Percentiles rank a stretch among this genome's conserved stretches.
Evolutionary conservation across 2,113 vertebrate species (phyloP).

Genomic region (Odocoileus virginianus): DNA sequence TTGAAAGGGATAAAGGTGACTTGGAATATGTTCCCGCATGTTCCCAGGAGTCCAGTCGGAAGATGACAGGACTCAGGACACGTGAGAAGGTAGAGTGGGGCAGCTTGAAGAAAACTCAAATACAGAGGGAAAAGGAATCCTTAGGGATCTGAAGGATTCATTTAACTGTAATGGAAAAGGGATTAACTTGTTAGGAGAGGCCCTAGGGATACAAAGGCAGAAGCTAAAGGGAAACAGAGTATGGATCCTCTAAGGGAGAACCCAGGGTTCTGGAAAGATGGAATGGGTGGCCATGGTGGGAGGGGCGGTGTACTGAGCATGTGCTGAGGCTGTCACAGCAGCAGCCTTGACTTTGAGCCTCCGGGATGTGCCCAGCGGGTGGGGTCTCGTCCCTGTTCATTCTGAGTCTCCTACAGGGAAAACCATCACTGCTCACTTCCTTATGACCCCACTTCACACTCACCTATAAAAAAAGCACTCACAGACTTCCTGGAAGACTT

Average conservation of each 20-base stretch:
- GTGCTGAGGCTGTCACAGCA: not conserved
- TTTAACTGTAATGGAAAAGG: not conserved
- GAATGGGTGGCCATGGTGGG: not conserved
- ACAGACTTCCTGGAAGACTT: not conserved
- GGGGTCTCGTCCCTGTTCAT: not conserved
- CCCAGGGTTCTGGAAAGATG: not conserved
- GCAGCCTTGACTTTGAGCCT: not conserved
- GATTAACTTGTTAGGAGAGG: conserved; percentile 7
- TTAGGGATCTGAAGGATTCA: not conserved
- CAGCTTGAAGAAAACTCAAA: not conserved
- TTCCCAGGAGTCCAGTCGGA: not conserved
- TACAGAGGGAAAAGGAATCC: not conserved
- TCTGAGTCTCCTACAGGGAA: not conserved
- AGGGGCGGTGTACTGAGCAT: not conserved
- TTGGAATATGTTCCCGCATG: not conserved
- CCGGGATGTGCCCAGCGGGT: rapidly evolving
- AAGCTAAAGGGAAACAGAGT: not conserved
- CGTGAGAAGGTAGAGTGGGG: not conserved
- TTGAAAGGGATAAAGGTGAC: not conserved
- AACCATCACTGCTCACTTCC: not conserved
- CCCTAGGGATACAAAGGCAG: not conserved
- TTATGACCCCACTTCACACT: not conserved
- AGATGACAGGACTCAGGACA: not conserved
- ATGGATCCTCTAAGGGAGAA: not conserved
- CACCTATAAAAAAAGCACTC: not conserved